phyloP scores from a whole-genome alignment of 1,140 invertebrate species.

The Lordiphosa clarofinis region DNA sequence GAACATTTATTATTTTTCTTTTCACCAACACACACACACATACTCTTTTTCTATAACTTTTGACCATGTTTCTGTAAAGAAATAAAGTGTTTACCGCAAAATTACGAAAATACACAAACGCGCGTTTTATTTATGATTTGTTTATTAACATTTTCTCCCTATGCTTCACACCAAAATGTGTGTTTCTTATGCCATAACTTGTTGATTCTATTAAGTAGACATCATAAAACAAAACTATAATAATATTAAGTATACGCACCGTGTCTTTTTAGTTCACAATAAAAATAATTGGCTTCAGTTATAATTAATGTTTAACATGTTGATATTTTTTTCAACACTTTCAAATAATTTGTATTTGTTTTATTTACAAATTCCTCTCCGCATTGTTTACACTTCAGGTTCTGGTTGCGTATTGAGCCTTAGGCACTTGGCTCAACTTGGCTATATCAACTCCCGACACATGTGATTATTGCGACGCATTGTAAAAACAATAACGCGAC shows the following conservation, averaged over 20 bases:
- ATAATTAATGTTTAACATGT: background rate
- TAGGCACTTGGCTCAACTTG: slow-evolving; percentile 32
- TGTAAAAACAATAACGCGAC: slow-evolving; percentile 58
- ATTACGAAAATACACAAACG: slow-evolving; percentile 8
- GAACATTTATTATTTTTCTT: no score
- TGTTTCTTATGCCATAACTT: slow-evolving; percentile 21
- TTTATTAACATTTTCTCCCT: slow-evolving; percentile 13
- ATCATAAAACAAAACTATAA: background rate
- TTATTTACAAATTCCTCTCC: slow-evolving; percentile 8
- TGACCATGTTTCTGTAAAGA: slow-evolving; percentile 18
- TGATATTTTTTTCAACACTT: background rate
- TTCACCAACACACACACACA: no score
- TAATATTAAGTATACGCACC: slow-evolving; percentile 58
- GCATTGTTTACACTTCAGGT: slow-evolving; percentile 56
- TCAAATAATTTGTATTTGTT: slow-evolving; percentile 2
- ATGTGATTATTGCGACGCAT: slow-evolving; percentile 65
- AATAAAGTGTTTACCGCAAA: slow-evolving; percentile 43
- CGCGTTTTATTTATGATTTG: slow-evolving; percentile 47
- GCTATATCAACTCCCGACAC: slow-evolving; percentile 14
- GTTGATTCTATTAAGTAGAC: slow-evolving; percentile 11
- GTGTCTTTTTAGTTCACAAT: slow-evolving; percentile 17
- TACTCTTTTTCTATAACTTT: slow-evolving; percentile 2
- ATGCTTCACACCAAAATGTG: background rate
- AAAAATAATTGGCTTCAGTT: background rate
- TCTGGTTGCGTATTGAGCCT: slow-evolving; percentile 60